phyloP scores from a whole-genome alignment of 2,797 vertebrate species.

The Leontopithecus rosalia region DNA sequence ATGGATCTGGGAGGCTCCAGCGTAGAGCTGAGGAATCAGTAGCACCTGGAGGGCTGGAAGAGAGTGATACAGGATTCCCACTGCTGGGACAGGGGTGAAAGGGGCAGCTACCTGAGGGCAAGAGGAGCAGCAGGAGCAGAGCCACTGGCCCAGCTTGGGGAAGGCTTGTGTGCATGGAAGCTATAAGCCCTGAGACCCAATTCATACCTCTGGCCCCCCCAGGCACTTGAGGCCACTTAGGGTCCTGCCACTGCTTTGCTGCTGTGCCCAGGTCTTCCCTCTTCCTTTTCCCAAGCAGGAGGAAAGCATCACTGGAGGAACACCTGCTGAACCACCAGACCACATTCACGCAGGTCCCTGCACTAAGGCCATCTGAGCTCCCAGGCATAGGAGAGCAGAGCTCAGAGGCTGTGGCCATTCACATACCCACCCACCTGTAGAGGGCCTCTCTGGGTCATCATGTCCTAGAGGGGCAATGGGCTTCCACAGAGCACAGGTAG shows the following conservation, averaged over 20 bases:
- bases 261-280: background rate
- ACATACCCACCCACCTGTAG: accelerated
- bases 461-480: background rate
- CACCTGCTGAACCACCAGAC: background rate
- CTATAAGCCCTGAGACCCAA: accelerated
- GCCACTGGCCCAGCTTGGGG: background rate
- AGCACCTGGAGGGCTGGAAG: slow-evolving; percentile 23
- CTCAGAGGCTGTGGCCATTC: background rate
- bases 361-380: background rate
- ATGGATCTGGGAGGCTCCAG: background rate
- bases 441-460: background rate
- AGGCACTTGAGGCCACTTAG: background rate
- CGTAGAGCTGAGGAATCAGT: background rate
- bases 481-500: background rate
- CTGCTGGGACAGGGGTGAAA: background rate
- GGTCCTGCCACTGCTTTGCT: background rate
- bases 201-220: background rate
- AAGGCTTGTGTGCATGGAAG: accelerated
- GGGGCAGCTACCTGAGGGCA: background rate
- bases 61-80: slow-evolving; percentile 2
- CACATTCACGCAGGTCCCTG: background rate
- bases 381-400: background rate
- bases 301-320: background rate
- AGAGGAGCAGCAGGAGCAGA: background rate
- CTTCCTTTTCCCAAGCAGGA: background rate